Percentiles rank a stretch among this genome's conserved stretches.
These are phyloP conservation scores for Danio kyathit DNA, from an alignment of 2,797 vertebrate species.

Conservation along the genomic window DNA sequence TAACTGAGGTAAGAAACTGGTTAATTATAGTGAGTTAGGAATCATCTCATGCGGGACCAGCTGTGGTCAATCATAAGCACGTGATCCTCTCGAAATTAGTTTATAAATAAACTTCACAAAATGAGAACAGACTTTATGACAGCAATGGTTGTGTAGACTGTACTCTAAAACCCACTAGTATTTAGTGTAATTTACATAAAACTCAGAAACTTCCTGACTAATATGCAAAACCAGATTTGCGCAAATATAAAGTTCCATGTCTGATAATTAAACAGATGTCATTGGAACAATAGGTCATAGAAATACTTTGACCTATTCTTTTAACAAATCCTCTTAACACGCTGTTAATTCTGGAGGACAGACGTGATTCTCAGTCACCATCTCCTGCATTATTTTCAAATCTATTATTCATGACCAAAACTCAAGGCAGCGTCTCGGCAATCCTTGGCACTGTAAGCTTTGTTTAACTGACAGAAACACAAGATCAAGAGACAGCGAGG, in stretches of 20 bases:
- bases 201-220: too few species aligned
- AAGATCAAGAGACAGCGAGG: conserved; percentile 20
- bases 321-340: neutral
- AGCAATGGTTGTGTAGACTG: too few species aligned
- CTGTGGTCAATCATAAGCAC: too few species aligned
- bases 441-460: conserved; percentile 36
- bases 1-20: too few species aligned
- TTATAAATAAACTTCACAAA: too few species aligned
- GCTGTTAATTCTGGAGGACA: neutral
- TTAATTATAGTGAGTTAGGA: too few species aligned
- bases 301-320: neutral
- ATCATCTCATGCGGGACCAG: too few species aligned
- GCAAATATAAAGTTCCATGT: neutral
- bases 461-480: conserved; percentile 28
- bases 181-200: too few species aligned
- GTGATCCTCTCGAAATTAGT: too few species aligned
- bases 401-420: conserved; percentile 22
- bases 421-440: conserved; percentile 3
- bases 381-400: conserved; percentile 7
- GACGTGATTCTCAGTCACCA: neutral
- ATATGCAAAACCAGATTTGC: too few species aligned
- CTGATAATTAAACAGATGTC: neutral
- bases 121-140: too few species aligned
- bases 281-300: neutral
- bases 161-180: too few species aligned